phyloP scores from a whole-genome alignment of 2,797 vertebrate genomes.

The Mallotus villosus region DNA sequence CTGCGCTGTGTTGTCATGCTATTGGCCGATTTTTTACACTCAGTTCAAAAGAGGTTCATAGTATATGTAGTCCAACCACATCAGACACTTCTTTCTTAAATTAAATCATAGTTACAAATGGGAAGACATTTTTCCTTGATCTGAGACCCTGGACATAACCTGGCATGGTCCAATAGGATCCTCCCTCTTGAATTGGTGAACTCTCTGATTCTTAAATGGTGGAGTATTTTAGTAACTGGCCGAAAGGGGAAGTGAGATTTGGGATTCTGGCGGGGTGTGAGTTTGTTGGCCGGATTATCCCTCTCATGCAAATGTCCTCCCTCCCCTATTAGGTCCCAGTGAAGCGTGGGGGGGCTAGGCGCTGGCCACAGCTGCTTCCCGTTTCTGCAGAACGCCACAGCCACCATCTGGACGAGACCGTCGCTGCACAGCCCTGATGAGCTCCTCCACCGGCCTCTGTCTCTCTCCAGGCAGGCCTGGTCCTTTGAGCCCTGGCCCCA shows the following conservation, averaged over 20 bases:
- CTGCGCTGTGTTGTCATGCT: too few relatives aligned
- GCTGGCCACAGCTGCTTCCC: slow-evolving; percentile 91
- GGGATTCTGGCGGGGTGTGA: slow-evolving; percentile 84
- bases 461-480: slow-evolving; percentile 45
- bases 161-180: slow-evolving; percentile 7
- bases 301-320: slow-evolving; percentile 92
- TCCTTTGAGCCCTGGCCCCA: slow-evolving; percentile 50
- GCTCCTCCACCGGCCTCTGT: slow-evolving; percentile 66
- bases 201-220: slow-evolving; percentile 46
- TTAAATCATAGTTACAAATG: background rate
- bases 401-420: slow-evolving; percentile 82
- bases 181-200: slow-evolving; percentile 26
- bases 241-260: slow-evolving; percentile 89
- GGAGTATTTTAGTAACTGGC: slow-evolving; percentile 49
- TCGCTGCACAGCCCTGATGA: slow-evolving; percentile 69
- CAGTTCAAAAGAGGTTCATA: background rate
- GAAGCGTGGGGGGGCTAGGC: slow-evolving; percentile 76
- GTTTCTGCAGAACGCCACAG: slow-evolving; percentile 81
- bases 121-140: background rate
- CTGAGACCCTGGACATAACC: background rate
- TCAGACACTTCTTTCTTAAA: background rate
- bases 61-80: background rate
- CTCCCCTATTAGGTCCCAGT: slow-evolving; percentile 82
- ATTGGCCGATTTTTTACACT: background rate
- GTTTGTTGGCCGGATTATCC: slow-evolving; percentile 90